Base-by-base conservation (phyloP, 1,140 invertebrate species). In the Drosophila subobscura region DNA sequence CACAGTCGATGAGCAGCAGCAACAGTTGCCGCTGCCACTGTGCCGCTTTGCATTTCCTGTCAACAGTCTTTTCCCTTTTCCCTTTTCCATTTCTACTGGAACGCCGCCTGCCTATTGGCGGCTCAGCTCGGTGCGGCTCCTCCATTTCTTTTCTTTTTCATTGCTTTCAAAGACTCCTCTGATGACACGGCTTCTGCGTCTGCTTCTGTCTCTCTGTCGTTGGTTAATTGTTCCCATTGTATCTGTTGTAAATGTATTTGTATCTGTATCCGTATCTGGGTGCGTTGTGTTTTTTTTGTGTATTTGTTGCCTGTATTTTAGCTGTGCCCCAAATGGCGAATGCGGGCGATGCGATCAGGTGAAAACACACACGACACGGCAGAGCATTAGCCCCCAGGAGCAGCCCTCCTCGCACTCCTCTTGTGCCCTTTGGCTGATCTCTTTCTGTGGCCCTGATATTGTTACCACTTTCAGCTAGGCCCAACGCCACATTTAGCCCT, bases 41-140 rank as follows among this genome's bases (percentile, higher is more conserved):
- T 59, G 5, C 37, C 59, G 44, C 55, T 68, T 67, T 64, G 79
- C 83, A 88, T 79, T 86, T 86, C 83, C 83, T 86, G 83, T 88
- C 78, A 76, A 79, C 80, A 58, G 68, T 65, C 60, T 45, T 70
- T 74, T 61, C 50, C 77, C 74, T 85, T 85, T 85, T 80, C 81
- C 81, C 83, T 72, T 86, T 83, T 67, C 50, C 77, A 79, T 85
- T 85, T 85, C 80, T 81, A 88, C 84, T 75, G 88, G 78, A 83
- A 86, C 84, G 83, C 10, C 10, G 33, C 33, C 33, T 37, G 33
- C 83, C 78, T 86, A 78, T 83, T 88, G 45, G 33, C 33, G 33
- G 33, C 5, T 27, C 5, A 6, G 73, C 71, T 57, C 33, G 33
- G 33, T 6, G 5, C 25, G 25, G 73, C 71, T 57, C 65, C 60